These are phyloP conservation scores for Oenanthe oenanthe DNA, from an alignment of 2,113 vertebrate genomes.

Conservation along the genomic window DNA sequence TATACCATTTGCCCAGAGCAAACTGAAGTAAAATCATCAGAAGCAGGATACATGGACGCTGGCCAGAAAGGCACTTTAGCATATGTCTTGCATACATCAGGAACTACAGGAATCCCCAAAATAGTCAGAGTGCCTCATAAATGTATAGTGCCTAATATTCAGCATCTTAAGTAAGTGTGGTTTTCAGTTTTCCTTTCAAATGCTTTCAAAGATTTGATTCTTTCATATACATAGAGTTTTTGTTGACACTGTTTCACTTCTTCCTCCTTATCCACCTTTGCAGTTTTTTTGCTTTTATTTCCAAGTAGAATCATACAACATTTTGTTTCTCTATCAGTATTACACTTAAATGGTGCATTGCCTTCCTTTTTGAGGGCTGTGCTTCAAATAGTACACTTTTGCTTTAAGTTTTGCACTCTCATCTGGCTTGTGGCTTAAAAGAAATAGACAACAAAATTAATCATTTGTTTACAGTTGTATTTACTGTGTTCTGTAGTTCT, in stretches of 20 bases:
- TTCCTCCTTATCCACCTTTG: neutral
- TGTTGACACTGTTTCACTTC: neutral
- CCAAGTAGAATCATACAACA: neutral
- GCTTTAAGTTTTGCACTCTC: neutral
- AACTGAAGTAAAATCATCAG: neutral
- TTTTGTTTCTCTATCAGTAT: neutral
- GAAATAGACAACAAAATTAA: neutral
- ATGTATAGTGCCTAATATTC: conserved; percentile 92
- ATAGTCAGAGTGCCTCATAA: conserved; percentile 91
- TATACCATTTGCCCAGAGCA: neutral
- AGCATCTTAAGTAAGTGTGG: conserved; percentile 85
- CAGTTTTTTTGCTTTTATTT: neutral
- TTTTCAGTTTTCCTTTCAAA: neutral
- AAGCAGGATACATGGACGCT: neutral
- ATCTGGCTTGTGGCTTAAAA: neutral
- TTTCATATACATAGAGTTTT: neutral
- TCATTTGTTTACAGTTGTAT: neutral
- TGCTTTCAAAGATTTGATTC: neutral
- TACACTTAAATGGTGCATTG: neutral
- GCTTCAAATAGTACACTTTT: neutral
- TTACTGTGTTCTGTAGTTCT: neutral
- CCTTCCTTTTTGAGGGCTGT: neutral
- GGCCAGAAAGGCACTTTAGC: conserved; percentile 72
- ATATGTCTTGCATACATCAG: conserved; percentile 92
- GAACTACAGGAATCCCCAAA: conserved; percentile 92